These are phyloP conservation scores for Gila orcuttii DNA, from an alignment of 2,113 vertebrate species.

Conservation along the genomic window DNA sequence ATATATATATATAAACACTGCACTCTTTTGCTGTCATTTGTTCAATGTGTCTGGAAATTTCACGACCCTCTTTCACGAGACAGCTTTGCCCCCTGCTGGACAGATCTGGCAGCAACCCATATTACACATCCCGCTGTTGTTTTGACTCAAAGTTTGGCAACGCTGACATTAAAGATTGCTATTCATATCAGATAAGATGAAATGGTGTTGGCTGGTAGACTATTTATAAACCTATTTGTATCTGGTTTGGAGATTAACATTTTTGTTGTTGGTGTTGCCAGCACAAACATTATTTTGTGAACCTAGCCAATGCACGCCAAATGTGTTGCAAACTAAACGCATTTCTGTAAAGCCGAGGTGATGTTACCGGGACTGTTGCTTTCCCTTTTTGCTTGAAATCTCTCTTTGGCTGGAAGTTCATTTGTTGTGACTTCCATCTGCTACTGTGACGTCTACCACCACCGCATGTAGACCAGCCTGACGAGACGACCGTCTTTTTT, in stretches of 20 bases:
- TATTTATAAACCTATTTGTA: too few relatives aligned
- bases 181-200: too few relatives aligned
- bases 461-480: neutral
- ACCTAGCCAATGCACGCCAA: neutral
- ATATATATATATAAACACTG: too few relatives aligned
- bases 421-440: neutral
- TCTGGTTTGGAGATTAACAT: too few relatives aligned
- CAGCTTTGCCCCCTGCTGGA: neutral
- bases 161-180: too few relatives aligned
- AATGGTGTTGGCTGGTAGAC: too few relatives aligned
- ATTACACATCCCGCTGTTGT: too few relatives aligned
- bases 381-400: neutral
- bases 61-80: neutral
- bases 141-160: neutral
- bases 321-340: neutral
- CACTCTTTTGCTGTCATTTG: too few relatives aligned
- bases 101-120: neutral
- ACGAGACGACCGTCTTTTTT: too few relatives aligned
- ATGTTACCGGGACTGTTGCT: neutral
- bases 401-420: neutral
- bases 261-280: too few relatives aligned
- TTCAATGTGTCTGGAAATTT: neutral
- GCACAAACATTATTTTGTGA: neutral
- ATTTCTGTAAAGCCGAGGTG: too few relatives aligned
- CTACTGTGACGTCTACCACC: neutral